Base-by-base conservation (phyloP, 1,140 invertebrate genomes). In the Macrocentrus cingulum region DNA sequence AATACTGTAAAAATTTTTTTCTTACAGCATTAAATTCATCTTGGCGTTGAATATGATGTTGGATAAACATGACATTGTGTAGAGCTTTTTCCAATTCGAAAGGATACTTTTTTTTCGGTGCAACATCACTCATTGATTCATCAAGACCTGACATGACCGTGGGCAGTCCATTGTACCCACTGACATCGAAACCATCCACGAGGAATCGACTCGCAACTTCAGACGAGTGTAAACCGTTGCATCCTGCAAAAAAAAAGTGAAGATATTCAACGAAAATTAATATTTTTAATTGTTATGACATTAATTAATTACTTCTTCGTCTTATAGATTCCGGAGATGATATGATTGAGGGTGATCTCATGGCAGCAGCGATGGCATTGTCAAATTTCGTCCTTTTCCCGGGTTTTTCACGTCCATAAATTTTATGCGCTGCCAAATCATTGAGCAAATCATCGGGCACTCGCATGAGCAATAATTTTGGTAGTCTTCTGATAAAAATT, bases 51-150 rank as follows among this genome's bases (percentile, higher is more conserved):
- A 95, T 94, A 66, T 95, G 94, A 72, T 95, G 91, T 65, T 95
- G 92, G 62, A 97, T 95, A 70, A 97, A 97, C 86, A 94, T 92
- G 20, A 96, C 91, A 74, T 96, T 96, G 67, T 95, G 91, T 59
- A 97, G 90, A 22, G 94, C 93, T 72, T 95, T 94, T 69, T 95
- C 92, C 62, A 96, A 80, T 71, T 95, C 93, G 68, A 94, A 93
- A 0, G 91, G 92, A 76, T 93, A 94, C 69, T 92, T 92, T 77
- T 92, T 92, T 50, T 88, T 82, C 13, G 84, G 83, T n/a, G 84
- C 87, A 8, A 89, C 84, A 62, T 91, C 90, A 61, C 89, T 91
- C 62, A 92, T 79, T 29, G 89, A 91, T 66, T 91, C 90, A 64
- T 92, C 90, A 11, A 92, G 72, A 9, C 88, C 89, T 2, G 88